A percentile compares a stretch with the other conserved stretches of the same genome.
phyloP scores from a whole-genome alignment of 2,113 vertebrate genomes.

The Pyrgilauda ruficollis region DNA sequence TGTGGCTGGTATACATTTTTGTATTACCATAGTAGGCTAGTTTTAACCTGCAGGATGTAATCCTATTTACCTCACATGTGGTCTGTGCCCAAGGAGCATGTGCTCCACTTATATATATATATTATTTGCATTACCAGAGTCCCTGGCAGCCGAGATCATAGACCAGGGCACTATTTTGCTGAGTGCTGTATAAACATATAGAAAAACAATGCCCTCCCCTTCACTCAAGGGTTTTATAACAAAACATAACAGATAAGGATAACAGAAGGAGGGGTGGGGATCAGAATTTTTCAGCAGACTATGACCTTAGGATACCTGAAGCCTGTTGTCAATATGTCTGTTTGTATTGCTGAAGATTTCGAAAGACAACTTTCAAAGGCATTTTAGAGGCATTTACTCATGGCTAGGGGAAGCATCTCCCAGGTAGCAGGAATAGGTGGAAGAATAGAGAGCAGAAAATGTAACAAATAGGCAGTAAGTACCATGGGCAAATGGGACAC shows the following conservation, averaged over 20 bases:
- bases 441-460: not conserved
- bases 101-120: not conserved
- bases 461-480: not conserved
- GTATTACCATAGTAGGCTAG: constrained; percentile 55
- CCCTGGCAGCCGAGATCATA: not conserved
- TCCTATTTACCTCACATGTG: constrained; percentile 66
- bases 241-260: not conserved
- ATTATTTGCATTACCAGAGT: constrained; percentile 16
- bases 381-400: not conserved
- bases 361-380: not conserved
- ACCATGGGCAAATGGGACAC: not conserved
- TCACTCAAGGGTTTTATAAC: not conserved
- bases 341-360: not conserved
- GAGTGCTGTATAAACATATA: not conserved
- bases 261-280: not conserved
- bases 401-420: not conserved
- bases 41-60: constrained; percentile 67
- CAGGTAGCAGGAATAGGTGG: not conserved
- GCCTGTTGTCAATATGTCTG: not conserved
- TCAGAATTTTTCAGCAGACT: not conserved
- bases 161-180: not conserved
- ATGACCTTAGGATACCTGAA: not conserved
- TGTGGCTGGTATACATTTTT: constrained; percentile 57
- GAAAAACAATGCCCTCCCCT: not conserved
- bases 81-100: constrained; percentile 41